Evolutionary conservation across 1,140 invertebrate species (phyloP), one percentile per base, ranked within the genome.

Genomic region (Diorhabda carinulata): DNA sequence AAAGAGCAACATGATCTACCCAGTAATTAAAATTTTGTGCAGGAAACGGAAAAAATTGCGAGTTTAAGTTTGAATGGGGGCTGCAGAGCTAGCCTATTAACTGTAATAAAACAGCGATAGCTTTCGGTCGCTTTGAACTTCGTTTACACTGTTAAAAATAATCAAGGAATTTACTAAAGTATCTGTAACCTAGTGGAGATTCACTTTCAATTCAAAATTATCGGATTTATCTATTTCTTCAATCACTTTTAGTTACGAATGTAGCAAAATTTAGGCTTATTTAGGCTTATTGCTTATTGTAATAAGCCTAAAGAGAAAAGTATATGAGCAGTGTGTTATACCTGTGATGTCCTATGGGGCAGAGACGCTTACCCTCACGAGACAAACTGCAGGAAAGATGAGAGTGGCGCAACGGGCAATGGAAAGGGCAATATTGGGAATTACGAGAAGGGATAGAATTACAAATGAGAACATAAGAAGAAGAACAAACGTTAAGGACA

Each of bases 11-110:
- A 57, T 67, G 57, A 67, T 60, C 57, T 67, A 61, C 45, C 25
- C 44, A 59, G 57, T 67, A 67, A 67, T 67, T 67, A 67, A 67
- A 67, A 67, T 67, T 45, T 67, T 59, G 57, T 61, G 57, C 65
- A 67, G 9, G 5, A 5, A 7, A 57, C 25, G 43, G 65, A 67
- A 67, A 61, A 60, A 47, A 58, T 67, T 60, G 65, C 57, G 65
- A 57, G 63, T 25, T 64, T 57, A 44, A 52, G 52, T 64, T 64
- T 64, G 44, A 25, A 56, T 47, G 43, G 63, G 63, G 25, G 40
- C 40, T 64, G 63, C 3, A 64, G 44, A 56, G 63, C 10, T 52
- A 6, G 47, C 47, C 47, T 52, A 52, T 52, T 52, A 52, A 52
- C 47, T 52, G 25, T 25, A 25, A 8, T 8, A 52, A 6, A 52